These are phyloP conservation scores for Dermolepida albohirtum DNA, from an alignment of 2,888 invertebrate genomes.

Conservation along the genomic window DNA sequence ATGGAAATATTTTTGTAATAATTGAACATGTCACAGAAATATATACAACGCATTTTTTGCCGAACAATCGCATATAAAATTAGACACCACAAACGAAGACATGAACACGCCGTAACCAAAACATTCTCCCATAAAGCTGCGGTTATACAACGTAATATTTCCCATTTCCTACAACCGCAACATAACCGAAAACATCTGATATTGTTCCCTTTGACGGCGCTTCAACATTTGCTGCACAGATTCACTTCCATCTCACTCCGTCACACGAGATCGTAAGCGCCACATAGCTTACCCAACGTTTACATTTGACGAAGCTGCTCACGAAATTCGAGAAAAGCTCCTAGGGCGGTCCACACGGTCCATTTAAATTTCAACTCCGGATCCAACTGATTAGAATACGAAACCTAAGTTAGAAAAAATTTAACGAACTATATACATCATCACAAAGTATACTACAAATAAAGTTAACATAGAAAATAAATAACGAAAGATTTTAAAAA, in stretches of 20 bases:
- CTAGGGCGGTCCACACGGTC: constrained; percentile 53
- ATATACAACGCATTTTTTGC: too few species aligned
- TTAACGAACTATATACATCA: too few species aligned
- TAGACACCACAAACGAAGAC: constrained; percentile 28
- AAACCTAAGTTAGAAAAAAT: not conserved
- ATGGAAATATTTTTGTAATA: too few species aligned
- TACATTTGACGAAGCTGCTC: constrained; percentile 2
- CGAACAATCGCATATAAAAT: not conserved
- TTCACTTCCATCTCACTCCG: constrained; percentile 28
- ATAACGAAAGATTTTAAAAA: too few species aligned
- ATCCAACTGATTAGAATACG: constrained; percentile 45
- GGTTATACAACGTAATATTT: constrained; percentile 46
- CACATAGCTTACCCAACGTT: constrained; percentile 13
- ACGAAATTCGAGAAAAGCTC: constrained; percentile 41
- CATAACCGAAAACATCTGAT: constrained; percentile 51
- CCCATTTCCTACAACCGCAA: constrained; percentile 50
- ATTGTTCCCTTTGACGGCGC: constrained; percentile 40
- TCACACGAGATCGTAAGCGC: constrained; percentile 17
- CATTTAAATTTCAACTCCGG: constrained; percentile 49
- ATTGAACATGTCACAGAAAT: too few species aligned
- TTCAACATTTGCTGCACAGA: constrained; percentile 39
- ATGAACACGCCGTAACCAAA: constrained; percentile 39
- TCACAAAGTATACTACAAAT: too few species aligned
- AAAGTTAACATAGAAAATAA: too few species aligned
- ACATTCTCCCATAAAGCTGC: constrained; percentile 48